Evolutionary conservation across 2,888 invertebrate genomes (phyloP).

Genomic region (Drosophila diplacantha): DNA sequence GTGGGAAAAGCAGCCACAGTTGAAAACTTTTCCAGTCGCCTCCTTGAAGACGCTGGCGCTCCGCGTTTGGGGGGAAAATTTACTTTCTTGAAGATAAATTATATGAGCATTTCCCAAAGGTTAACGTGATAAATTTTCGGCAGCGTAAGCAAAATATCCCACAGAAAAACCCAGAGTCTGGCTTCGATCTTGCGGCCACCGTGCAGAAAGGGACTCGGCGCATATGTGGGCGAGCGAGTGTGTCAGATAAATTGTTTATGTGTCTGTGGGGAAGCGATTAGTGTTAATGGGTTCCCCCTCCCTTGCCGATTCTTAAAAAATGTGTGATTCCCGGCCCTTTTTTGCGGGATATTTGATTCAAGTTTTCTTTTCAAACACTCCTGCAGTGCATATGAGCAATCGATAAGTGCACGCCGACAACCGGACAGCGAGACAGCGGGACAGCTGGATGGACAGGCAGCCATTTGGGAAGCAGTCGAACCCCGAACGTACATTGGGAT

Average conservation of each 20-base stretch:
- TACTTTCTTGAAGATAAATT: conserved; percentile 71
- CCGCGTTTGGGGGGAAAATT: conserved; percentile 50
- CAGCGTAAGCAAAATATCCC: conserved; percentile 69
- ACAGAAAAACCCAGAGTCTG: conserved; percentile 55
- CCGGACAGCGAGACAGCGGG: conserved; percentile 8
- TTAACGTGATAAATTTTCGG: conserved; percentile 71
- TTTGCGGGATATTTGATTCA: conserved; percentile 58
- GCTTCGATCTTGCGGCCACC: conserved; percentile 67
- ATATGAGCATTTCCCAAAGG: conserved; percentile 74
- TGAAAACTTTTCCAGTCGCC: conserved; percentile 48
- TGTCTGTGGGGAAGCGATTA: conserved; percentile 75
- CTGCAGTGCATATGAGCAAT: conserved; percentile 63
- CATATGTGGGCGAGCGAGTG: conserved; percentile 40
- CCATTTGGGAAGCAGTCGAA: conserved; percentile 58
- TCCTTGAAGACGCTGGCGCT: conserved; percentile 28
- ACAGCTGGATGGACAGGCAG: conserved; percentile 55
- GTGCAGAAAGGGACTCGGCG: conserved; percentile 43
- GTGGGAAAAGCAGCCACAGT: conserved; percentile 45
- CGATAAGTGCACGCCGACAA: conserved; percentile 62
- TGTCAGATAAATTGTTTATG: conserved; percentile 74
- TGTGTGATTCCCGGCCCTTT: conserved; percentile 64
- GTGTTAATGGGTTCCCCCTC: conserved; percentile 69
- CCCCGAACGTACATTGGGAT: conserved; percentile 39
- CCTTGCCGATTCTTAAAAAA: conserved; percentile 48
- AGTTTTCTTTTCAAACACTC: conserved; percentile 59